Evolutionary conservation across 2,888 invertebrate species (phyloP), one percentile per base, ranked within the genome.

Genomic region (Anaspis maculata): DNA sequence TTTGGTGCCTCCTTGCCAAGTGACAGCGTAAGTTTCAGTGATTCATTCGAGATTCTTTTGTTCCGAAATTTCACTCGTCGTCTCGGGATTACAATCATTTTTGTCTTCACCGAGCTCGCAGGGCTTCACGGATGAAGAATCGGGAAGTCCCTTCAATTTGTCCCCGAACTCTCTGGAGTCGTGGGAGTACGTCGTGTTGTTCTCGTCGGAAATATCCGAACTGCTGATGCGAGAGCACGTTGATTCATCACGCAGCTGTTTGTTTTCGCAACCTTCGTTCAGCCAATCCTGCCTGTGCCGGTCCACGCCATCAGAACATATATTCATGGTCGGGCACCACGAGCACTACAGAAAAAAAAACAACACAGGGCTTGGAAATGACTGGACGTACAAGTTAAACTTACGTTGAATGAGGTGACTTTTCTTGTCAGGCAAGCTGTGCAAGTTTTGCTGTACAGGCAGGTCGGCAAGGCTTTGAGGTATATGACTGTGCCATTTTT

Each of bases 301-400:
- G 63, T 94, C 95, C 1, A 83, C 77, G 3, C 91, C 92, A 46
- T 85, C 88, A 1, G 94, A 94, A 60, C 96, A 96, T 45, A 85
- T 77, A 39, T 77, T 74, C 4, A 83, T 66, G 4, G 69, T 68
- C 1, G 83, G 77, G 62, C 96, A 96, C 96, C 96, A 96, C 3
- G 74, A 71, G 60, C 96, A 96, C 75, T 88, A 67, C n/a, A n/a
- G n/a, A 11, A 4, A 4, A 27, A 10, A 14, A 33, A n/a, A n/a
- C n/a, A n/a, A n/a, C n/a, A n/a, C n/a, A n/a, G n/a, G n/a, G n/a
- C n/a, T n/a, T n/a, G n/a, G n/a, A n/a, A n/a, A n/a, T n/a, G n/a
- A n/a, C n/a, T n/a, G n/a, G n/a, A n/a, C n/a, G n/a, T n/a, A n/a
- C n/a, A n/a, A n/a, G n/a, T n/a, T n/a, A n/a, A n/a, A n/a, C n/a